Base-by-base conservation (phyloP, 2,888 invertebrate genomes). In the Brachyopa scutellaris region DNA sequence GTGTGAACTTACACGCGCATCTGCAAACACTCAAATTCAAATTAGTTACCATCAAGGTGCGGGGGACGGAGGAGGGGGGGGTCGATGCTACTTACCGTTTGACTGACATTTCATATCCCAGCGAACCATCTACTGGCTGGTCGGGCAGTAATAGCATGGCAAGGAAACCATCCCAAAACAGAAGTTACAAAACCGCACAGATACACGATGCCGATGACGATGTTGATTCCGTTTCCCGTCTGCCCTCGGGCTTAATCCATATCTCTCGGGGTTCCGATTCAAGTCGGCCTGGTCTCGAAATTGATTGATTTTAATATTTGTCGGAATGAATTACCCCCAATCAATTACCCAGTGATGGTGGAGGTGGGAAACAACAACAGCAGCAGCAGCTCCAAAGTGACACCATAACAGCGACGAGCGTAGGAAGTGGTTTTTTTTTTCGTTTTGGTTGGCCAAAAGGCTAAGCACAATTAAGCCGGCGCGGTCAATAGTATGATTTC, bases 251-350 rank as follows among this genome's bases (percentile, higher is more conserved):
- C 23, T 26, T 26, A 5, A 29, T 40, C 55, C 42, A 33, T 11
- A 33, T 45, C 31, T 26, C n/a, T 23, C 11, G 17, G 19, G 36
- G 33, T 36, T 29, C 5, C 9, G 11, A 4, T 11, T 5, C 0
- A 11, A 5, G 5, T 9, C 36, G 33, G 21, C 21, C 45, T 19
- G 7, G 13, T 17, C n/a, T 19, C 11, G 67, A 33, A 53, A 42
- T 69, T 80, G 74, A 80, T 80, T 76, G 80, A 80, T 80, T 80
- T 76, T 33, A 76, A 80, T 76, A 80, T 80, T 80, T 76, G 80
- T 64, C 80, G 42, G 45, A 69, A 61, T 69, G 74, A 42, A 80
- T 80, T 69, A 62, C 67, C 67, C 74, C 11, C 79, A 80, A 80
- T 80, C 67, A 80, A 80, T 80, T 62, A 69, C 61, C 26, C 21